Percentiles rank a stretch among this genome's conserved stretches.
Evolutionary conservation across 2,113 vertebrate genomes (phyloP).

Genomic region (Gnathonemus echidnorhynchus): DNA sequence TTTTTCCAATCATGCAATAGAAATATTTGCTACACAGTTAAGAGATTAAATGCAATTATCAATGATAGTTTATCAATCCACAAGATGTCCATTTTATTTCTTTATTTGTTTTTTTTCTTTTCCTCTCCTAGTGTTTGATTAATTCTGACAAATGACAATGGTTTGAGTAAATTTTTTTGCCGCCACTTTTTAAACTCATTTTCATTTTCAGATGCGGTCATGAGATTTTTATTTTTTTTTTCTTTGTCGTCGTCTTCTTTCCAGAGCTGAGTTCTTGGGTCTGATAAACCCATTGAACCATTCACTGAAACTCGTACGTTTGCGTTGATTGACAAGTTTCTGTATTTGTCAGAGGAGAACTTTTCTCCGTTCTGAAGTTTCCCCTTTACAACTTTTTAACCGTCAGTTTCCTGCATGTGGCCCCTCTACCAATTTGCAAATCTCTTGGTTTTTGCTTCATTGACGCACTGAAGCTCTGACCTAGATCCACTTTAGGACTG

Average conservation of each 20-base stretch:
- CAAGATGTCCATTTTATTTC: neutral
- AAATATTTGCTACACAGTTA: neutral
- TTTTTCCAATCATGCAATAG: neutral
- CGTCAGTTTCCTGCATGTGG: constrained; percentile 9
- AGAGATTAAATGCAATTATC: neutral
- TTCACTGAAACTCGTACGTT: neutral
- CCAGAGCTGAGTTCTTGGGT: neutral
- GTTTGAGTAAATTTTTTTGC: neutral
- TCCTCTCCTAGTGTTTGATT: neutral
- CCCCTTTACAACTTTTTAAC: constrained; percentile 3
- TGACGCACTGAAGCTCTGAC: neutral
- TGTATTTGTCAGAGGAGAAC: constrained; percentile 9
- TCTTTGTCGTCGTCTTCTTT: neutral
- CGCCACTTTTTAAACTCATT: neutral
- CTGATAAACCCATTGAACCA: neutral
- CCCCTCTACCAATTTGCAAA: neutral
- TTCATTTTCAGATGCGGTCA: neutral
- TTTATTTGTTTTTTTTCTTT: neutral
- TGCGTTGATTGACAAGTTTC: constrained; percentile 13
- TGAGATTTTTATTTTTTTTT: neutral
- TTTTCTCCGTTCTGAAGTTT: constrained; percentile 4
- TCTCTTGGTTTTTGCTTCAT: neutral
- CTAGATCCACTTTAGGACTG: constrained; percentile 1
- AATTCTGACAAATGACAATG: neutral
- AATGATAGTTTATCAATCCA: neutral